These are phyloP conservation scores for Galbula dea DNA, from an alignment of 2,113 vertebrate species.

Conservation along the genomic window DNA sequence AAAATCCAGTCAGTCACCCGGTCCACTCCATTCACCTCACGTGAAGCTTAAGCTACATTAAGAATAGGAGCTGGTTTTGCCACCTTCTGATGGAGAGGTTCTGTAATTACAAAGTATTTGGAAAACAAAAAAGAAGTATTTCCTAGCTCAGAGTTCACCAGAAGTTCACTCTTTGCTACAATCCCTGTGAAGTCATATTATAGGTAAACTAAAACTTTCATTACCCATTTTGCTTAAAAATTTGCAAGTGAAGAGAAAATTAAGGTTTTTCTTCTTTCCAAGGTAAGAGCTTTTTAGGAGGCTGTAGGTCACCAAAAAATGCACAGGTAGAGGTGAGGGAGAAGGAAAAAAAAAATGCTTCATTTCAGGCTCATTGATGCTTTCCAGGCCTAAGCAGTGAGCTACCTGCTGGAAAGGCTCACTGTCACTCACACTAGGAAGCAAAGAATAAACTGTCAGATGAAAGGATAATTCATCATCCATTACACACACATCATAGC, in stretches of 20 bases:
- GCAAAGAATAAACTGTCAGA: neutral
- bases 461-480: neutral
- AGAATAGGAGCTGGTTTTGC: neutral
- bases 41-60: neutral
- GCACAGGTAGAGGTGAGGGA: neutral
- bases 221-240: neutral
- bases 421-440: neutral
- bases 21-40: neutral
- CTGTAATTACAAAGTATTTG: neutral
- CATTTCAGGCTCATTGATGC: neutral
- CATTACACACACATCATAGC: accelerated
- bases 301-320: neutral
- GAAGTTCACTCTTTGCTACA: neutral
- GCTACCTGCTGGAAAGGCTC: neutral
- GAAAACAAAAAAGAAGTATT: neutral
- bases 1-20: neutral
- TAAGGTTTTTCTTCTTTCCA: neutral
- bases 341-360: neutral
- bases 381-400: neutral
- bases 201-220: neutral
- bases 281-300: neutral
- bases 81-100: neutral
- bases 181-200: neutral
- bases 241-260: neutral
- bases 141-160: neutral